A percentile compares a stretch with the other conserved stretches of the same genome.
Evolutionary conservation across 2,113 vertebrate genomes (phyloP).

Genomic region (Entelurus aequoreus): DNA sequence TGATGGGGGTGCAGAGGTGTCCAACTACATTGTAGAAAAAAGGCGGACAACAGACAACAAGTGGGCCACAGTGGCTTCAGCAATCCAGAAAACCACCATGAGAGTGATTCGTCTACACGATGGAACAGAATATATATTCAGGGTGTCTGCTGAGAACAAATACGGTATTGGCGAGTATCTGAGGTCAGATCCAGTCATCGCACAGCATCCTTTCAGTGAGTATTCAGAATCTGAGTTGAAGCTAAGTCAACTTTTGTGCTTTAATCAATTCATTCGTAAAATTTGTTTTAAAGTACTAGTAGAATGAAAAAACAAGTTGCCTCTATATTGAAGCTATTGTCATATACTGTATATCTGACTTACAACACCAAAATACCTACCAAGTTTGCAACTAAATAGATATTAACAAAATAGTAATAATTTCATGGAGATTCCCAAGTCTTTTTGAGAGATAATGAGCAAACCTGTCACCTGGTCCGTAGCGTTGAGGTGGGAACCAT

Average conservation of each 20-base stretch:
- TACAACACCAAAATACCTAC: too few species aligned
- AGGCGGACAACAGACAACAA: constrained; percentile 90
- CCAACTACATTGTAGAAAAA: constrained; percentile 95
- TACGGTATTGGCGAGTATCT: constrained; percentile 92
- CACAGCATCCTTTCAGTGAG: constrained; percentile 97
- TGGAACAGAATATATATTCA: constrained; percentile 91
- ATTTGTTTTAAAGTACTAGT: too few species aligned
- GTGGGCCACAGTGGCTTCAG: constrained; percentile 93
- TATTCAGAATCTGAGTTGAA: constrained; percentile 11
- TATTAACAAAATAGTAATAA: too few species aligned
- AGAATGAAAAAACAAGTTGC: too few species aligned
- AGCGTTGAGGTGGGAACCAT: too few species aligned
- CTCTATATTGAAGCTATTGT: too few species aligned
- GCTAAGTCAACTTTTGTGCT: background rate
- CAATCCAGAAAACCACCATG: constrained; percentile 92
- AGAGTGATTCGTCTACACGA: constrained; percentile 93
- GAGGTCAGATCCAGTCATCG: constrained; percentile 87
- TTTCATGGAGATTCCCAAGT: too few species aligned
- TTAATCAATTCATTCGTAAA: too few species aligned
- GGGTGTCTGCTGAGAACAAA: constrained; percentile 96
- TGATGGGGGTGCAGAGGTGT: constrained; percentile 93
- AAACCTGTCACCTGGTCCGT: too few species aligned
- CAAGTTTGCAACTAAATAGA: too few species aligned
- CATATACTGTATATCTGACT: too few species aligned
- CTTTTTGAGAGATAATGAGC: too few species aligned